These are phyloP conservation scores for Ips typographus DNA, from an alignment of 1,140 invertebrate species.

Conservation along the genomic window DNA sequence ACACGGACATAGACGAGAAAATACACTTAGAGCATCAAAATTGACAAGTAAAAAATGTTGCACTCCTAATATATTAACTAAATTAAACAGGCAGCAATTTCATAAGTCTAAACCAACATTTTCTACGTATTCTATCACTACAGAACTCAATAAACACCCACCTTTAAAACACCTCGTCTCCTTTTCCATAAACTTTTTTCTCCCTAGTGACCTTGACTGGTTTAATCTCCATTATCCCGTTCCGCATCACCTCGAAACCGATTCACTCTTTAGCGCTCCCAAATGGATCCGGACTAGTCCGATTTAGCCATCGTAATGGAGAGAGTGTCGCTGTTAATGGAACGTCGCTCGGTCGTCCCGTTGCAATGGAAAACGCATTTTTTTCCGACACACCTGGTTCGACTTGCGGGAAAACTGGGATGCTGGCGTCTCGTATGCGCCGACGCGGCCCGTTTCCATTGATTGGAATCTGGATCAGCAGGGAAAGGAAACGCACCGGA, in stretches of 20 bases:
- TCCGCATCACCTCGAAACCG: not conserved
- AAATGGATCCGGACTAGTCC: not conserved
- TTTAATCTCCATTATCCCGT: constrained; percentile 5
- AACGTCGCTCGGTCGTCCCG: not conserved
- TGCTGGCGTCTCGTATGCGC: constrained; percentile 11
- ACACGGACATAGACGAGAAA: too few species aligned
- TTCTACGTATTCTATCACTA: too few species aligned
- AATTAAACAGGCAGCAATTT: too few species aligned
- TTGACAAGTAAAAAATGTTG: too few species aligned
- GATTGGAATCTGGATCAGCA: constrained; percentile 16
- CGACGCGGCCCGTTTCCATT: constrained; percentile 19
- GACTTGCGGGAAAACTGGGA: constrained; percentile 9
- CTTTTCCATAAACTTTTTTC: constrained; percentile 2
- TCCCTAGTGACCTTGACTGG: constrained; percentile 6
- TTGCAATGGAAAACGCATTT: constrained; percentile 13
- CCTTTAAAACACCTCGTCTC: constrained; percentile 8
- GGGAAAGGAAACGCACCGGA: not conserved
- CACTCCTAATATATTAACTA: too few species aligned
- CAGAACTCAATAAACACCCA: not conserved
- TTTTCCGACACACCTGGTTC: constrained; percentile 19
- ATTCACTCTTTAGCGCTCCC: too few species aligned
- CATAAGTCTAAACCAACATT: too few species aligned
- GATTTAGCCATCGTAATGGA: not conserved
- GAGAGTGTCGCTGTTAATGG: constrained; percentile 4
- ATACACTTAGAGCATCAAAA: too few species aligned